Percentiles rank a stretch among this genome's conserved stretches.
Conservation (phyloP, 92 coral and sea anemone genomes). For the Heteractis magnifica region DNA sequence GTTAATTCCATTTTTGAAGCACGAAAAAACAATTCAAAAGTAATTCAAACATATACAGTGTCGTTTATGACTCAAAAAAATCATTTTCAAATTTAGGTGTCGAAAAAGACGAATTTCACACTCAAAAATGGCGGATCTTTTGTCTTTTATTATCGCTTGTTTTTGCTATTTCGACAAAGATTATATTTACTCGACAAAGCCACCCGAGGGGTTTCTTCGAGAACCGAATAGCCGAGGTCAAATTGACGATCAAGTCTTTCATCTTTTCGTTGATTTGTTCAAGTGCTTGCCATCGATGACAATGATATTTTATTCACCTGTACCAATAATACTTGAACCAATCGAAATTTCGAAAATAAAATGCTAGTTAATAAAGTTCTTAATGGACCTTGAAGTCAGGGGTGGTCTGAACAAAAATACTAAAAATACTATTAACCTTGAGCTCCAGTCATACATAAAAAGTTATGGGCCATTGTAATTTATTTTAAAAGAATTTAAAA, state of each 20-base stretch:
- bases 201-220: no score
- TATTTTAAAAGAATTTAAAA: no score
- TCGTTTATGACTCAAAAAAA: neutral
- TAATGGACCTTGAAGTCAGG: no score
- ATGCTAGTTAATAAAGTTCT: neutral
- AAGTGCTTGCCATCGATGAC: neutral
- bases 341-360: neutral
- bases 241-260: no score
- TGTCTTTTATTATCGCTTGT: neutral
- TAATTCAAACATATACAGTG: neutral
- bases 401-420: no score
- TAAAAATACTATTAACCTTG: no score
- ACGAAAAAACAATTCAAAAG: neutral
- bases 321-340: slow-evolving; percentile 6
- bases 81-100: neutral
- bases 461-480: no score
- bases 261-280: neutral
- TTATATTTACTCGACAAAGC: no score
- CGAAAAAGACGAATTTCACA: neutral
- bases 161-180: neutral
- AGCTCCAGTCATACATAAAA: no score
- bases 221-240: no score
- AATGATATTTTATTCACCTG: neutral
- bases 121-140: neutral
- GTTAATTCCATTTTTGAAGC: neutral